Percentiles rank a stretch among this genome's conserved stretches.
phyloP scores from a whole-genome alignment of 2,888 invertebrate species.

The Chaetogeoica ovagalla region DNA sequence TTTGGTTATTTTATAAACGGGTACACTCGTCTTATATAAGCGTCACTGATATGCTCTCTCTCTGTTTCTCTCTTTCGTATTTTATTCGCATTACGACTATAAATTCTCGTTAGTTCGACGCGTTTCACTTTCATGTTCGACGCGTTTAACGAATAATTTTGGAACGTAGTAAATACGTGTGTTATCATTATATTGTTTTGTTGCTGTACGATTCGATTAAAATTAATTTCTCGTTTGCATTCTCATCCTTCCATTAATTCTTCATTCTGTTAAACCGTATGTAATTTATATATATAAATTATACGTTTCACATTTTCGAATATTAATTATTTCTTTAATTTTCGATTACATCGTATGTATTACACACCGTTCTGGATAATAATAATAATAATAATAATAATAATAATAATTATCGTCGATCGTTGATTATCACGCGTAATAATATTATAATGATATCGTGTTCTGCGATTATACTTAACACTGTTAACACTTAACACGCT shows the following conservation, averaged over 20 bases:
- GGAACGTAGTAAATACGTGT: not conserved
- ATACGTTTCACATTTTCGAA: not conserved
- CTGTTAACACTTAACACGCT: too few species aligned
- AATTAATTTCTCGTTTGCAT: slow-evolving; percentile 9
- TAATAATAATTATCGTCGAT: too few species aligned
- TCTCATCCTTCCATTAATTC: not conserved
- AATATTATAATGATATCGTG: too few species aligned
- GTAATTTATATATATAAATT: not conserved
- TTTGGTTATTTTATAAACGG: not conserved
- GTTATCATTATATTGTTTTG: not conserved
- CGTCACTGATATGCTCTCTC: not conserved
- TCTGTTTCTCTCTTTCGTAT: too few species aligned
- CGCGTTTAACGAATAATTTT: slow-evolving; percentile 19
- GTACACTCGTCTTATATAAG: too few species aligned
- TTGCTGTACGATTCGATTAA: not conserved
- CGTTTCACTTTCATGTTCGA: not conserved
- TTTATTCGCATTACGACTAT: not conserved
- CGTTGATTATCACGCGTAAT: too few species aligned
- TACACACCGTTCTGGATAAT: too few species aligned
- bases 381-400: too few species aligned
- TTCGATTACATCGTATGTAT: not conserved
- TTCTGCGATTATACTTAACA: too few species aligned
- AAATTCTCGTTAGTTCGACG: slow-evolving; percentile 14
- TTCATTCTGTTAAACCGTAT: too few species aligned
- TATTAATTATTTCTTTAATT: not conserved